A percentile compares a stretch with the other conserved stretches of the same genome.
These are phyloP conservation scores for Melanotus villosus DNA, from an alignment of 2,888 invertebrate genomes.

Conservation along the genomic window DNA sequence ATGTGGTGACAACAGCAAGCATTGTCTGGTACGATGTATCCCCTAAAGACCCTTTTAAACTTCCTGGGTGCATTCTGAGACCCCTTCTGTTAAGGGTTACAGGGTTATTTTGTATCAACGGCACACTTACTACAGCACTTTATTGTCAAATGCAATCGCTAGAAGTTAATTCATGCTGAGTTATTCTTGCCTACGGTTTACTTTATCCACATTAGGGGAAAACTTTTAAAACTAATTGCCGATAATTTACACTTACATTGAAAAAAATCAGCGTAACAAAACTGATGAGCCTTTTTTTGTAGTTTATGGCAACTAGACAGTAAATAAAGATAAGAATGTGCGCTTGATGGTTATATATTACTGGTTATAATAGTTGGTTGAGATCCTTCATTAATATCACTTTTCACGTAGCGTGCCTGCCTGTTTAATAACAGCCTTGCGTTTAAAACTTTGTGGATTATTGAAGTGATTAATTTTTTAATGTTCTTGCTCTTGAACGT, in stretches of 20 bases:
- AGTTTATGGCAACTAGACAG: slow-evolving; percentile 5
- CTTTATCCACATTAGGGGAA: neutral
- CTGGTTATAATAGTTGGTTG: slow-evolving; percentile 41
- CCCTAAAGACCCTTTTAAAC: slow-evolving; percentile 35
- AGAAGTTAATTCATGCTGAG: slow-evolving; percentile 22
- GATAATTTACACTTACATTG: slow-evolving; percentile 4
- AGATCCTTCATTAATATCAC: slow-evolving; percentile 52
- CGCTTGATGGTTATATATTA: slow-evolving; percentile 43
- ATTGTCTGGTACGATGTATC: slow-evolving; percentile 41
- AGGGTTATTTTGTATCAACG: slow-evolving; percentile 29
- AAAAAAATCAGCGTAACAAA: neutral
- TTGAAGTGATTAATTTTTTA: slow-evolving; percentile 42
- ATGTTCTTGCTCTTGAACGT: slow-evolving; percentile 29
- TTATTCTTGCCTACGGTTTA: neutral
- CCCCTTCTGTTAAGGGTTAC: slow-evolving; percentile 30
- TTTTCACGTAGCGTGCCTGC: slow-evolving; percentile 51
- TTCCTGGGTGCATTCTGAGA: slow-evolving; percentile 15
- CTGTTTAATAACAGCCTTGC: slow-evolving; percentile 45
- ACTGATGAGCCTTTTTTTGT: slow-evolving; percentile 8
- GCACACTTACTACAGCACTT: slow-evolving; percentile 29
- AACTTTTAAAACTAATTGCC: neutral
- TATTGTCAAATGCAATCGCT: slow-evolving; percentile 22
- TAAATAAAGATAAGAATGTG: slow-evolving; percentile 37
- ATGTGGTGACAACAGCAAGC: slow-evolving; percentile 62
- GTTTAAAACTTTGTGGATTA: slow-evolving; percentile 42